These are phyloP conservation scores for Enteromius mattozi DNA, from an alignment of 2,797 vertebrate genomes.

Conservation along the genomic window DNA sequence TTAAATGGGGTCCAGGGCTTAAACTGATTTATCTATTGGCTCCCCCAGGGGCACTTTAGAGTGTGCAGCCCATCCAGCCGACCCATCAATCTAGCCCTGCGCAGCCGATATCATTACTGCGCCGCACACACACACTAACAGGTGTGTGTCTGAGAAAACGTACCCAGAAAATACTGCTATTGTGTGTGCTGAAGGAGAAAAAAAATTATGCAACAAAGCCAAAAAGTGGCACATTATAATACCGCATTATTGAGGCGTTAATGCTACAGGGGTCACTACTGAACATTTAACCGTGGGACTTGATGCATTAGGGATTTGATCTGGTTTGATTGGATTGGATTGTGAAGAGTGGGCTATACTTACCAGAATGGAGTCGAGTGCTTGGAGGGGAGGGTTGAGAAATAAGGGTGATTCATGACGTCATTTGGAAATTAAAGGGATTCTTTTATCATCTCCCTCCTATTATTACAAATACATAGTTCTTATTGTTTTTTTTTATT, in stretches of 20 bases:
- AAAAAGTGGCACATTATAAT: not conserved
- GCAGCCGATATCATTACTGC: slow-evolving; percentile 55
- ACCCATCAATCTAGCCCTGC: slow-evolving; percentile 80
- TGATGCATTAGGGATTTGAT: not conserved
- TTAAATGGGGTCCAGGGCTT: slow-evolving; percentile 73
- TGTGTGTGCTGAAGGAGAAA: not conserved
- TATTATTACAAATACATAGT: too few species aligned
- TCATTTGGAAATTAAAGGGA: not conserved
- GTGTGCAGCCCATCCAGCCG: slow-evolving; percentile 68
- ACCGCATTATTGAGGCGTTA: not conserved
- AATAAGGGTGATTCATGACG: not conserved
- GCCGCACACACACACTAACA: slow-evolving; percentile 60
- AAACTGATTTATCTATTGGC: slow-evolving; percentile 85
- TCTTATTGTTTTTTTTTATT: not conserved
- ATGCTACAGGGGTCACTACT: not conserved
- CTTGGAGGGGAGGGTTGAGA: not conserved
- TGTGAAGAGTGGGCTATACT: slow-evolving; percentile 4
- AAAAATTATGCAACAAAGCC: not conserved
- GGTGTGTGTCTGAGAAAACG: slow-evolving; percentile 53
- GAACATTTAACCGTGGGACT: not conserved
- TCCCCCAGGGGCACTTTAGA: slow-evolving; percentile 86
- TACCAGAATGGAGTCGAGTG: not conserved
- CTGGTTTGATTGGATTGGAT: not conserved
- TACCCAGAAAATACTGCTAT: slow-evolving; percentile 35
- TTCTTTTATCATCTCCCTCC: not conserved